These are phyloP conservation scores for Pseudococcus jackbeardsleyi DNA, from an alignment of 2,888 invertebrate genomes.

Conservation along the genomic window DNA sequence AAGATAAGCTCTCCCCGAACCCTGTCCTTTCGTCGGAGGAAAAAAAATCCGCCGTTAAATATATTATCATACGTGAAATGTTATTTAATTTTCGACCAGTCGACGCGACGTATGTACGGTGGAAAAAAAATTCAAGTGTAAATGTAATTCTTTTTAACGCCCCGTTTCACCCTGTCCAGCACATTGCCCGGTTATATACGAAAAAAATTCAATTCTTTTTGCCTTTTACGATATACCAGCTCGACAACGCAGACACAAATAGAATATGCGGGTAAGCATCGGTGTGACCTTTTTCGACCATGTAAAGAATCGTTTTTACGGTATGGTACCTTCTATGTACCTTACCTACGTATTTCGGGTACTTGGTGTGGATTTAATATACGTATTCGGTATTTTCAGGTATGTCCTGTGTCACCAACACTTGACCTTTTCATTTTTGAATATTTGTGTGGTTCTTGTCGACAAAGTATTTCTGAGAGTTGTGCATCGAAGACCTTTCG, in stretches of 20 bases:
- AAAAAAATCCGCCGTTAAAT: constrained; percentile 11
- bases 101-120: neutral
- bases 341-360: neutral
- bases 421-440: neutral
- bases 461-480: neutral
- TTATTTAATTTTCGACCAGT: constrained; percentile 21
- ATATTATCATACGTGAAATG: constrained; percentile 7
- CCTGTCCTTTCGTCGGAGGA: neutral
- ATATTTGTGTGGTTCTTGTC: neutral
- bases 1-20: neutral
- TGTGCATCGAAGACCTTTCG: neutral
- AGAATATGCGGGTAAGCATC: constrained; percentile 11
- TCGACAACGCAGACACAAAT: neutral
- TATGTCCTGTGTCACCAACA: neutral
- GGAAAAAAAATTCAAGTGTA: constrained; percentile 18
- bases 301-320: constrained; percentile 20
- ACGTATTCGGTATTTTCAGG: too few species aligned
- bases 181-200: neutral
- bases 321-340: neutral
- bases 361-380: neutral
- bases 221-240: neutral
- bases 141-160: constrained; percentile 31
- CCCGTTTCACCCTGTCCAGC: neutral
- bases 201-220: constrained; percentile 17
- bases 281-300: constrained; percentile 10